A percentile compares a stretch with the other conserved stretches of the same genome.
Conservation (phyloP, 2,797 vertebrate species). For the Benthosema pterotum region DNA sequence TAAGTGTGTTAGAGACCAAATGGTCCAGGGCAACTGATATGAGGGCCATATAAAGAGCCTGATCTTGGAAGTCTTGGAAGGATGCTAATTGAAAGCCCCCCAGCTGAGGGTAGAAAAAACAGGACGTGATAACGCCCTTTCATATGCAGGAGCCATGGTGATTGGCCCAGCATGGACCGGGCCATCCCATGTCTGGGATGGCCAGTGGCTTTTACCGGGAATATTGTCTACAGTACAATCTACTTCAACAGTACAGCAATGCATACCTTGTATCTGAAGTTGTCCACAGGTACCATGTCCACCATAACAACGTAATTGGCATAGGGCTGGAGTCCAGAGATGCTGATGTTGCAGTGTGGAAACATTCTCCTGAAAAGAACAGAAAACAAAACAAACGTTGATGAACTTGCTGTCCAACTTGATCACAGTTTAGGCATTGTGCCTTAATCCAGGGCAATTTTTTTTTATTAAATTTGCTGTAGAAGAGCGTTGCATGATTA, state of each 20-base stretch:
- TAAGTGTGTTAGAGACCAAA: conserved; percentile 50
- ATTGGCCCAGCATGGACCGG: conserved; percentile 48
- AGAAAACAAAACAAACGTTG: not conserved
- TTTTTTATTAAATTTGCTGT: not conserved
- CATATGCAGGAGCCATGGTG: conserved; percentile 68
- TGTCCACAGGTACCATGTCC: conserved; percentile 84
- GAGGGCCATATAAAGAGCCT: conserved; percentile 44
- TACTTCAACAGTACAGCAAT: not conserved
- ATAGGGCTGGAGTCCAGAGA: conserved; percentile 83
- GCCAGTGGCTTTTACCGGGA: not conserved
- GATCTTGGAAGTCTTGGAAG: conserved; percentile 36
- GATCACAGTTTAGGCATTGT: too few species aligned
- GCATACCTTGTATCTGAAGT: conserved; percentile 86
- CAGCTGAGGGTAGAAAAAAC: conserved; percentile 74
- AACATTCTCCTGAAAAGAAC: conserved; percentile 83
- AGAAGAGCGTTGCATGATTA: conserved; percentile 33
- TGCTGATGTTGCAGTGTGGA: conserved; percentile 84
- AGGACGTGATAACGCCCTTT: conserved; percentile 78
- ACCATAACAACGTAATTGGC: conserved; percentile 84
- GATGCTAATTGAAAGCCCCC: conserved; percentile 77
- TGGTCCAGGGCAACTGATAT: conserved; percentile 47
- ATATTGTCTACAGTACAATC: not conserved
- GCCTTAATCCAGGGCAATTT: not conserved
- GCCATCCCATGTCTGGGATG: conserved; percentile 51
- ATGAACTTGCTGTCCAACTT: not conserved